Evolutionary conservation across 92 coral and sea anemone species (phyloP).

Genomic region (Zoanthus gigantus): DNA sequence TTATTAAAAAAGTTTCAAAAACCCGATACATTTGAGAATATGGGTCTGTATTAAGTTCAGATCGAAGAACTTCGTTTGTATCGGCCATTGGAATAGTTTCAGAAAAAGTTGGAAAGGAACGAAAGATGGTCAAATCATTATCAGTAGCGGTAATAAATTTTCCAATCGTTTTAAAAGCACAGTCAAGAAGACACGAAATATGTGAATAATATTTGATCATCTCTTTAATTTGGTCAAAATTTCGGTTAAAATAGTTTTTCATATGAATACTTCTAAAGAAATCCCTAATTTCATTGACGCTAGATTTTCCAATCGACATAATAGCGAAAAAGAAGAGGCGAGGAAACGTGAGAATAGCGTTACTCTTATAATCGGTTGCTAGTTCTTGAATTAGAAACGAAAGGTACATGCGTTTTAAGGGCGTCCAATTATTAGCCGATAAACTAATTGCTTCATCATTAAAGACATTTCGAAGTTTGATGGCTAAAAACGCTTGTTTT

Average conservation of each 20-base stretch:
- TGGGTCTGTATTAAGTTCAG: not conserved
- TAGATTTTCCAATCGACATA: conserved; percentile 16
- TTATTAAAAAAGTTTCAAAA: not conserved
- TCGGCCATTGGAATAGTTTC: not conserved
- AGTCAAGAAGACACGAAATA: not conserved
- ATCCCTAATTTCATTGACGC: not conserved
- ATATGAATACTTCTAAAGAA: not conserved
- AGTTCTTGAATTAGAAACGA: not conserved
- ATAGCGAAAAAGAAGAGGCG: not conserved
- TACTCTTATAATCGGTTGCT: not conserved
- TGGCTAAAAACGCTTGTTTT: not conserved
- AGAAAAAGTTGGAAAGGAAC: not conserved
- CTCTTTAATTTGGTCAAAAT: not conserved
- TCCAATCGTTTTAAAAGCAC: not conserved
- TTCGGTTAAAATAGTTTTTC: not conserved
- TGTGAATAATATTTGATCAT: not conserved
- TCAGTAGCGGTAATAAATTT: not conserved
- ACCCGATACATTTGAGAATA: not conserved
- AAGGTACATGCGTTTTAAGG: not conserved
- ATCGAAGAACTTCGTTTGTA: too few species aligned
- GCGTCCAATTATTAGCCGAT: not conserved
- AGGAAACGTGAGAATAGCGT: not conserved
- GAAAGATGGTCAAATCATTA: not conserved
- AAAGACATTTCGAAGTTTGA: conserved; percentile 1
- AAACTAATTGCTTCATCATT: not conserved